Evolutionary conservation across 2,888 invertebrate genomes (phyloP), one percentile per base, ranked within the genome.

Genomic region (Digitonthophagus gazella): DNA sequence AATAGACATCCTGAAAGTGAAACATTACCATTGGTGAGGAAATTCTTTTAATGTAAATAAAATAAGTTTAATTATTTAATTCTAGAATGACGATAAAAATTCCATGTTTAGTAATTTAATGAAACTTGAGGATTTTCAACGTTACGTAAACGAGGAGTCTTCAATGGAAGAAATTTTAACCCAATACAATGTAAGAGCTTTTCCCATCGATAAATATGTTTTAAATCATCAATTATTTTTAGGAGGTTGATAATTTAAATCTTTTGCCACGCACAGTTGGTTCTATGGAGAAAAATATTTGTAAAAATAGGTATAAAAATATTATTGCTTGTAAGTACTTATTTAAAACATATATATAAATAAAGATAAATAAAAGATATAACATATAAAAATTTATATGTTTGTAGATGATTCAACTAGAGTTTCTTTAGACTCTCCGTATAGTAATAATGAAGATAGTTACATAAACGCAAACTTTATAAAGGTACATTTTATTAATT

Each of bases 381-480:
- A n/a, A n/a, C n/a, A n/a, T n/a, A n/a, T 15, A 57, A 4, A 15
- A 15, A 15, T 57, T 57, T 57, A 57, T 57, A n/a, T n/a, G n/a
- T n/a, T n/a, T n/a, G n/a, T n/a, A 84, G 85, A 85, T 78, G 85
- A 86, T 71, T 83, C 84, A 67, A 83, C 83, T 2, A 78, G 86
- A 72, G 86, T 86, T 2, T 76, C 78, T 70, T 72, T 83, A 71
- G 76, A 78, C 74, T 79, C 77, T 16, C 76, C 76, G 71, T 84
- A 84, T 0, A 84, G 85, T 75, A 85, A 85, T 72, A 86, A 86
- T 6, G 86, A 86, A 75, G 86, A 86, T 0, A 85, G 82, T 78
- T 85, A 82, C 71, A 82, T 85, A 63, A 80, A 82, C 68, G 85
- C 85, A 79, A 78, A 58, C n/a, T 58, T 11, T 58, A 16, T 58